A percentile compares a stretch with the other conserved stretches of the same genome.
Conservation (phyloP, 2,797 vertebrate species). For the Toxotes lorentzi region DNA sequence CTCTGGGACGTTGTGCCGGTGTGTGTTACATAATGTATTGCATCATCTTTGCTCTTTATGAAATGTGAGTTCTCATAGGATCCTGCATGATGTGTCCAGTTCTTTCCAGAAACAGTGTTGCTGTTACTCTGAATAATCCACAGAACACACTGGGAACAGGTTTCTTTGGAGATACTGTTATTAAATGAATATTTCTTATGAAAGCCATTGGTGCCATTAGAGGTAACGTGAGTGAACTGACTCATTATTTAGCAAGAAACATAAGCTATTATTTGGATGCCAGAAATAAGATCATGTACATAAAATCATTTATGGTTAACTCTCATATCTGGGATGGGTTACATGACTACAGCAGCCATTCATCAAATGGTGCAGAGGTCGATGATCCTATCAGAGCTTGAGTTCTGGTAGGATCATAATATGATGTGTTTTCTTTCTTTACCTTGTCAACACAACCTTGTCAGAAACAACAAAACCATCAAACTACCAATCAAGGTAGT, state of each 20-base stretch:
- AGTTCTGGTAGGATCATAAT: background rate
- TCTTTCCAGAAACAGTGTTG: background rate
- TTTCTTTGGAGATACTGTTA: background rate
- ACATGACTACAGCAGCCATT: background rate
- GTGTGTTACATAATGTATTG: background rate
- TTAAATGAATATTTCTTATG: background rate
- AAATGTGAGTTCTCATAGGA: background rate
- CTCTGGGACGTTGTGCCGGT: background rate
- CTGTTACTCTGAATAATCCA: background rate
- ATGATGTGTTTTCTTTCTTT: background rate
- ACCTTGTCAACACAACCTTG: no score
- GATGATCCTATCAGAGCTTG: background rate
- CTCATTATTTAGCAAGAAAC: background rate
- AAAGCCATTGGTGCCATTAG: background rate
- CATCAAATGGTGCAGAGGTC: background rate
- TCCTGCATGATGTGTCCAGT: conserved; percentile 11
- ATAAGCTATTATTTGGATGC: background rate
- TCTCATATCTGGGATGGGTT: background rate
- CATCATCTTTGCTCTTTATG: background rate
- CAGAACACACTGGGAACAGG: background rate
- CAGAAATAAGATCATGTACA: no score
- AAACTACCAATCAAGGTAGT: no score
- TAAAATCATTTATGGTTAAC: background rate
- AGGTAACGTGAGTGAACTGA: background rate
- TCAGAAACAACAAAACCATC: no score